phyloP scores from a whole-genome alignment of 2,113 vertebrate species.

The Chlorodrepanis virens region DNA sequence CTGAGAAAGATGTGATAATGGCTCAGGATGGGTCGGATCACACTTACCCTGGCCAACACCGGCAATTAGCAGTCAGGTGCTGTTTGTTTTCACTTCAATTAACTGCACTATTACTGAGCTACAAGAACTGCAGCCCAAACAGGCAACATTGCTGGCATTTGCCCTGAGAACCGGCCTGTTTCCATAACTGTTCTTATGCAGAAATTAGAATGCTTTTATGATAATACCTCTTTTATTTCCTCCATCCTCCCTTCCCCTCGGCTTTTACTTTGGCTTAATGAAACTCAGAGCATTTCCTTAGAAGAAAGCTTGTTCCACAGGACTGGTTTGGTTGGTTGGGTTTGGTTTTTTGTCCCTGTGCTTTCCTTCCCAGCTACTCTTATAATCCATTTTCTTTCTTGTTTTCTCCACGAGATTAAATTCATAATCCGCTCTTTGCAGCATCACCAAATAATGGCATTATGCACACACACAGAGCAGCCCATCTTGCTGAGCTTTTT shows the following conservation, averaged over 20 bases:
- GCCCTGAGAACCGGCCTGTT: neutral
- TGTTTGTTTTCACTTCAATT: neutral
- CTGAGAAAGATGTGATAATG: neutral
- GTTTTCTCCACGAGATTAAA: neutral
- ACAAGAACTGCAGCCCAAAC: rapidly evolving
- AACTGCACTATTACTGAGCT: neutral
- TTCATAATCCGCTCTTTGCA: slow-evolving; percentile 44
- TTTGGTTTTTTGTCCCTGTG: neutral
- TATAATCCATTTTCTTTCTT: neutral
- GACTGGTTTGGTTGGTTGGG: neutral
- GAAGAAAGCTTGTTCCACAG: neutral
- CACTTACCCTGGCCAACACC: neutral
- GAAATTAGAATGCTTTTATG: neutral
- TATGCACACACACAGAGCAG: neutral
- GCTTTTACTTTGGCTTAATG: neutral
- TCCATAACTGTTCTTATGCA: neutral
- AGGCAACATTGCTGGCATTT: neutral
- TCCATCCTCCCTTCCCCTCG: neutral
- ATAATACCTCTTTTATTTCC: neutral
- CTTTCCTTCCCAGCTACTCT: neutral
- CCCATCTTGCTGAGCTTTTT: slow-evolving; percentile 30
- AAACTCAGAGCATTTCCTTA: neutral
- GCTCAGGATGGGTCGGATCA: neutral
- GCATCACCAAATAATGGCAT: slow-evolving; percentile 6
- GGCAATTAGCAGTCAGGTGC: neutral